phyloP scores from a whole-genome alignment of 2,797 vertebrate genomes.

The Hybognathus amarus region DNA sequence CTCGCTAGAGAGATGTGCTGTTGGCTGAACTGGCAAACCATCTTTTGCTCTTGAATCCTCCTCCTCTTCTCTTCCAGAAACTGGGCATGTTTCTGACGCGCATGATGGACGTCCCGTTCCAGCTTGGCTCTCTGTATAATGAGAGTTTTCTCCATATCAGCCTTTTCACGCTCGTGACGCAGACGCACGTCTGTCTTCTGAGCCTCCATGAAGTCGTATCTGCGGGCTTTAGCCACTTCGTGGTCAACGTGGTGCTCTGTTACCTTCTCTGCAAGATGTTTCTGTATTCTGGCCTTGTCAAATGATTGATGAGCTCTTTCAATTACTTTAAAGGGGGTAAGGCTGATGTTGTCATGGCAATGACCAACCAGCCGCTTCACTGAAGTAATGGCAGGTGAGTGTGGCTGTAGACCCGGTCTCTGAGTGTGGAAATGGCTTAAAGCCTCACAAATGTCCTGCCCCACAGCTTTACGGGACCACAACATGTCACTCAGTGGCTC shows the following conservation, averaged over 20 bases:
- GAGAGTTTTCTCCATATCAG: conserved; percentile 53
- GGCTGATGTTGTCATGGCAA: conserved; percentile 54
- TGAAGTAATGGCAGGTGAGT: background rate
- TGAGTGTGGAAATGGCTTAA: conserved; percentile 51
- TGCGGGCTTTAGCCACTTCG: conserved; percentile 21
- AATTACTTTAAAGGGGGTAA: conserved; percentile 57
- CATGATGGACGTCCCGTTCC: conserved; percentile 57
- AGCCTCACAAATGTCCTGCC: conserved; percentile 42
- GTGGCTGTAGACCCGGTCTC: conserved; percentile 6
- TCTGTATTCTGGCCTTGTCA: conserved; percentile 41
- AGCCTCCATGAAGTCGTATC: conserved; percentile 46
- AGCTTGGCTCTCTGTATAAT: conserved; percentile 42
- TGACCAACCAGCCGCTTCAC: conserved; percentile 48
- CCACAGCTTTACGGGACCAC: conserved; percentile 52
- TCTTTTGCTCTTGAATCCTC: conserved; percentile 55
- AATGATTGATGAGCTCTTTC: conserved; percentile 63
- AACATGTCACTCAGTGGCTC: conserved; percentile 52
- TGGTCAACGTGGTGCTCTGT: conserved; percentile 11
- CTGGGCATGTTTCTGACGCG: conserved; percentile 56
- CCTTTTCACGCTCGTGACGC: conserved; percentile 52
- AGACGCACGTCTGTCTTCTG: conserved; percentile 35
- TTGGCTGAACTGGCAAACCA: conserved; percentile 62
- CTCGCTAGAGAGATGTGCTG: conserved; percentile 59
- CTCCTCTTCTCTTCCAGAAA: conserved; percentile 65
- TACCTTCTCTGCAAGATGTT: conserved; percentile 48